These are phyloP conservation scores for Barbus barbus DNA, from an alignment of 2,113 vertebrate genomes.

Conservation along the genomic window DNA sequence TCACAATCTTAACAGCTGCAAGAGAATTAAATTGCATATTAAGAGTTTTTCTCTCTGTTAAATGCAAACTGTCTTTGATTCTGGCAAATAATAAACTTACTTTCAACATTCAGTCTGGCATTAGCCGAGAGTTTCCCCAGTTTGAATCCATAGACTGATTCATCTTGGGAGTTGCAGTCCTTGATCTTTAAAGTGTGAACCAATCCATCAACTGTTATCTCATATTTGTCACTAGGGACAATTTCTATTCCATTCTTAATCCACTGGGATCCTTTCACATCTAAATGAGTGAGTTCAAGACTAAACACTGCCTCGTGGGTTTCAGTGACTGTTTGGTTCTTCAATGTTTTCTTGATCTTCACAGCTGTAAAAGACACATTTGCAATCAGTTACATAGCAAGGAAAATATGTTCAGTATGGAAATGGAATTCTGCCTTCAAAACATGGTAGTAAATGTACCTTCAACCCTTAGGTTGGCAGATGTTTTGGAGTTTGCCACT, in stretches of 20 bases:
- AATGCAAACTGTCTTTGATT: not conserved
- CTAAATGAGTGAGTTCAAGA: slow-evolving; percentile 89
- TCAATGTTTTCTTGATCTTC: slow-evolving; percentile 95
- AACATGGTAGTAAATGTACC: slow-evolving; percentile 67
- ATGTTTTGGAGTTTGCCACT: slow-evolving; percentile 94
- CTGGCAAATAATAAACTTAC: slow-evolving; percentile 75
- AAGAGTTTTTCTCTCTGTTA: not conserved
- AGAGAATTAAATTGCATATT: not conserved
- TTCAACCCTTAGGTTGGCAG: slow-evolving; percentile 92
- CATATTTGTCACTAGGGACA: slow-evolving; percentile 84
- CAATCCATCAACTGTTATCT: slow-evolving; percentile 82
- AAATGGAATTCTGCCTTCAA: not conserved
- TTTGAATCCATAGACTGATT: slow-evolving; percentile 95
- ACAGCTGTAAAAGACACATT: slow-evolving; percentile 77
- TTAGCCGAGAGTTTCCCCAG: slow-evolving; percentile 92
- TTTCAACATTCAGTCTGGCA: slow-evolving; percentile 93
- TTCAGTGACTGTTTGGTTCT: slow-evolving; percentile 95
- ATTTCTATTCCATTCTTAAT: slow-evolving; percentile 93
- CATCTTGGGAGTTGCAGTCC: slow-evolving; percentile 83
- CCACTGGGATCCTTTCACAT: slow-evolving; percentile 92
- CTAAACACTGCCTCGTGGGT: slow-evolving; percentile 91
- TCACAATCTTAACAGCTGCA: slow-evolving; percentile 94
- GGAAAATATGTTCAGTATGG: not conserved
- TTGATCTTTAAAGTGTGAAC: slow-evolving; percentile 88
- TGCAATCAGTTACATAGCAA: not conserved